Evolutionary conservation across 1,140 invertebrate genomes (phyloP).

Genomic region (Papilio helenus): DNA sequence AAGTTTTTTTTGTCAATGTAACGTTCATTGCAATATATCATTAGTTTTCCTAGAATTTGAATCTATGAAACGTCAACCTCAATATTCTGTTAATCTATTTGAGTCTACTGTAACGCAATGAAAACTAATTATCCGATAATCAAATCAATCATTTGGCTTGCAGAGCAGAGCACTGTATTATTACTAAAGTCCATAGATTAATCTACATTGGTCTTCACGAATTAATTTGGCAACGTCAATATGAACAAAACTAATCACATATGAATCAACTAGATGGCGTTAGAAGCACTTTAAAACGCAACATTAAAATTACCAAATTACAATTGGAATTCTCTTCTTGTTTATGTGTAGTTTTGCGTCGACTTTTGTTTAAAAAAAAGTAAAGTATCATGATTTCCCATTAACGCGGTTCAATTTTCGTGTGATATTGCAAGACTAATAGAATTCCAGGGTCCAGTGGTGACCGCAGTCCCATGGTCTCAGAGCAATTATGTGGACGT

Average conservation of each 20-base stretch:
- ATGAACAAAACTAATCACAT: background rate
- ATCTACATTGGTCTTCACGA: too few relatives aligned
- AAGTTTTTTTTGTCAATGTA: too few relatives aligned
- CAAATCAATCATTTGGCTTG: too few relatives aligned
- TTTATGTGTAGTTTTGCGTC: too few relatives aligned
- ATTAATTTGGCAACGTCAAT: background rate
- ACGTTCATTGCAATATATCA: too few relatives aligned
- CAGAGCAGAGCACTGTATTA: too few relatives aligned
- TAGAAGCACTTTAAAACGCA: background rate
- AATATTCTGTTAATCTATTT: background rate
- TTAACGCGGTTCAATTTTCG: constrained; percentile 26
- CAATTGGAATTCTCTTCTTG: background rate
- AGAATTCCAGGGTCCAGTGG: constrained; percentile 64
- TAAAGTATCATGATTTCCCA: background rate
- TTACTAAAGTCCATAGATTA: too few relatives aligned
- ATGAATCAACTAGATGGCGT: background rate
- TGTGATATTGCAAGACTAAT: constrained; percentile 30
- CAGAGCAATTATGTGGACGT: constrained; percentile 61
- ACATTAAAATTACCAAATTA: background rate
- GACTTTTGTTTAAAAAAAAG: background rate
- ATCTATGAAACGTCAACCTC: background rate
- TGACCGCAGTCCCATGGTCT: constrained; percentile 64
- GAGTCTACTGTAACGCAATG: background rate
- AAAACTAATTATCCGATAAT: too few relatives aligned
- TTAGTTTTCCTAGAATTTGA: background rate